Conservation (phyloP, 1,140 invertebrate species). For the Nymphalis io region DNA sequence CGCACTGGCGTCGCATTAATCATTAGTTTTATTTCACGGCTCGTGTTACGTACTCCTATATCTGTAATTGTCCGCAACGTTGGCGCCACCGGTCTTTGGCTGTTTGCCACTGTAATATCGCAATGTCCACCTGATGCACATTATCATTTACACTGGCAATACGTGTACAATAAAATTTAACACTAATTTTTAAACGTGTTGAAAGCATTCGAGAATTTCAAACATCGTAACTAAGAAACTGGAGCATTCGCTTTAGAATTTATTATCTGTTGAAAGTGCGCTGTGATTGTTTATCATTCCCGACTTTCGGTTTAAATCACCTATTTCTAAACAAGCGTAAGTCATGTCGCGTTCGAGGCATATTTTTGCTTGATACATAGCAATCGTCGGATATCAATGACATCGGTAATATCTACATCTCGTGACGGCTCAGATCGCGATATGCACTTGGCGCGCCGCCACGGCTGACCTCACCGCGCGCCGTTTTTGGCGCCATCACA, state of each 20-base stretch:
- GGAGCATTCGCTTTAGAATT: slow-evolving; percentile 17
- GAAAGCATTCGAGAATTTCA: slow-evolving; percentile 13
- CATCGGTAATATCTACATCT: slow-evolving; percentile 18
- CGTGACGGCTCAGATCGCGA: slow-evolving; percentile 42
- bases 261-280: slow-evolving; percentile 23
- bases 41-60: slow-evolving; percentile 56
- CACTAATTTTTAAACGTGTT: slow-evolving; percentile 20
- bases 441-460: slow-evolving; percentile 65
- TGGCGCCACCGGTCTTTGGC: slow-evolving; percentile 67
- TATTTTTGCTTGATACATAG: slow-evolving; percentile 2
- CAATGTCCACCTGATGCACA: slow-evolving; percentile 39
- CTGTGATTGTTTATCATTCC: slow-evolving; percentile 25
- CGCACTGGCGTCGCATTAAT: slow-evolving; percentile 56
- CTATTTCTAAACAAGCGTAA: slow-evolving; percentile 8
- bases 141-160: slow-evolving; percentile 22
- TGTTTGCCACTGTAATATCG: slow-evolving; percentile 59
- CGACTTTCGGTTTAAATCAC: slow-evolving; percentile 7
- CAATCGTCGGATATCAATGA: slow-evolving; percentile 9
- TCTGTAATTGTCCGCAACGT: slow-evolving; percentile 61
- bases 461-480: slow-evolving; percentile 63
- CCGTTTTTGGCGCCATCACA: slow-evolving; percentile 68
- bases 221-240: slow-evolving; percentile 24
- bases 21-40: slow-evolving; percentile 61
- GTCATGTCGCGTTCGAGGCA: slow-evolving; percentile 1
- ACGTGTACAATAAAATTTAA: slow-evolving; percentile 18